Evolutionary conservation across 2,888 invertebrate species (phyloP).

Genomic region (Lithosia quadra): DNA sequence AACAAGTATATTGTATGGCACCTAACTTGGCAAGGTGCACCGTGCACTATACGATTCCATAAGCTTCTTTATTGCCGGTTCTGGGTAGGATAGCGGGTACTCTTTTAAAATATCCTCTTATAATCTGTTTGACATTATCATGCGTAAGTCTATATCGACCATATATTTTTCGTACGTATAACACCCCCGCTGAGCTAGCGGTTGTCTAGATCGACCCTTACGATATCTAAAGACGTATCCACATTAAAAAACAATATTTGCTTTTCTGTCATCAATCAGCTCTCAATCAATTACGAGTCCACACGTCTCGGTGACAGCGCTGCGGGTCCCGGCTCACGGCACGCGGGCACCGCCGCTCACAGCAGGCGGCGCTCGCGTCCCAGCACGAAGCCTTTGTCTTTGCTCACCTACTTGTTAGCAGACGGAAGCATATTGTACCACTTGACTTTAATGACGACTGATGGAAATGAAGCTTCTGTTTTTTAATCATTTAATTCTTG

Average conservation of each 20-base stretch:
- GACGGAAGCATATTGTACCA: slow-evolving; percentile 13
- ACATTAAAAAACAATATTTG: background rate
- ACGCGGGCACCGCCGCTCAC: slow-evolving; percentile 40
- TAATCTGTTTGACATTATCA: no score
- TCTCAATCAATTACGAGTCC: slow-evolving; percentile 37
- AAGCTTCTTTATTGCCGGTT: no score
- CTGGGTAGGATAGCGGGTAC: no score
- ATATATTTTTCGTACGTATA: no score
- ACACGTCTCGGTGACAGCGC: slow-evolving; percentile 17
- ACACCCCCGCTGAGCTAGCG: no score
- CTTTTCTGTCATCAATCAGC: slow-evolving; percentile 20
- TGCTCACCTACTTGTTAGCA: slow-evolving; percentile 49
- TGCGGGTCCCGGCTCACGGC: slow-evolving; percentile 34
- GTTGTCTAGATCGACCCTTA: background rate
- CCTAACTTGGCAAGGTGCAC: no score
- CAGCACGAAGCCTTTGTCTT: slow-evolving; percentile 52
- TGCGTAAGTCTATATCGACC: no score
- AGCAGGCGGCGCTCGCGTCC: slow-evolving; percentile 41
- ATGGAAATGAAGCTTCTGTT: background rate
- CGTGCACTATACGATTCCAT: no score
- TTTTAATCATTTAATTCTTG: background rate
- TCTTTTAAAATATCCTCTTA: no score
- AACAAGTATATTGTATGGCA: no score
- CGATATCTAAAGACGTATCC: background rate
- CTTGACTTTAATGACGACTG: slow-evolving; percentile 24